Conservation (phyloP, 2,797 vertebrate species). For the Pampus argenteus region DNA sequence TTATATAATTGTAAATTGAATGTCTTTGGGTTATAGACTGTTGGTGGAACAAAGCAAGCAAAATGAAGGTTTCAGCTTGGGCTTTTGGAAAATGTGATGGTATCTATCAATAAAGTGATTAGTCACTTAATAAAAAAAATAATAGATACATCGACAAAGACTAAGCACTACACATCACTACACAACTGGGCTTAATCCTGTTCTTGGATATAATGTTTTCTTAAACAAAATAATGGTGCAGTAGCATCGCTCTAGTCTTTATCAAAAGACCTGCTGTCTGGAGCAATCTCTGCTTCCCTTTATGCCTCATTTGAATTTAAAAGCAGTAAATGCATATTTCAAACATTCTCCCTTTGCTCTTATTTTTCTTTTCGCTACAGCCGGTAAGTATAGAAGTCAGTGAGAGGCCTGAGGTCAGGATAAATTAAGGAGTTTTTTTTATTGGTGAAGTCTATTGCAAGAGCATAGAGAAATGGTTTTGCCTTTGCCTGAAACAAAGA, state of each 20-base stretch:
- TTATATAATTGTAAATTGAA: background rate
- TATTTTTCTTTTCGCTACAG: background rate
- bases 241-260: background rate
- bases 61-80: no score
- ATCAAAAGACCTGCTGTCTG: background rate
- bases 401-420: constrained; percentile 28
- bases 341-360: background rate
- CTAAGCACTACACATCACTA: background rate
- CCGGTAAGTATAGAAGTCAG: background rate
- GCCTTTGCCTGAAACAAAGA: constrained; percentile 65
- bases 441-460: constrained; percentile 1
- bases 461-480: constrained; percentile 39
- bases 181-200: background rate
- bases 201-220: background rate
- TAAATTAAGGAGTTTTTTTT: constrained; percentile 27
- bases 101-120: background rate
- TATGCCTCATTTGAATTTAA: constrained; percentile 36
- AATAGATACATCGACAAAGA: no score
- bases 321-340: constrained; percentile 17
- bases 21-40: background rate
- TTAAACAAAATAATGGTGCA: background rate
- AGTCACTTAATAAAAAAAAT: background rate
- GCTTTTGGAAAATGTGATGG: background rate
- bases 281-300: background rate
- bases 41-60: no score